Percentiles rank a stretch among this genome's conserved stretches.
These are phyloP conservation scores for Xylota segnis DNA, from an alignment of 2,888 invertebrate species.

Conservation along the genomic window DNA sequence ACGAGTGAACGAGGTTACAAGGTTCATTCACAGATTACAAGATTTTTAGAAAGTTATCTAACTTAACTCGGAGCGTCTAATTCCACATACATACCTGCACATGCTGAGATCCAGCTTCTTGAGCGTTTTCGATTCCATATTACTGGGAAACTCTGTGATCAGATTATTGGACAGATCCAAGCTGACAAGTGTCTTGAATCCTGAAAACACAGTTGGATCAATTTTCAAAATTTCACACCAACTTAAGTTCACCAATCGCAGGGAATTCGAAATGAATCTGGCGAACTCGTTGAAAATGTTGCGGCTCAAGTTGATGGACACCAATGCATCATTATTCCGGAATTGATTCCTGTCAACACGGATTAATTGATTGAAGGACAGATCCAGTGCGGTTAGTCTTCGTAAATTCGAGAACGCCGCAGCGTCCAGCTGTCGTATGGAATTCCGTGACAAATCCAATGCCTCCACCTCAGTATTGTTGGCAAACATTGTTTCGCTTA, in stretches of 20 bases:
- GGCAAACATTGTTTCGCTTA: slow-evolving; percentile 86
- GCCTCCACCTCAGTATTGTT: slow-evolving; percentile 87
- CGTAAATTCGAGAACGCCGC: slow-evolving; percentile 87
- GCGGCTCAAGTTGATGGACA: slow-evolving; percentile 87
- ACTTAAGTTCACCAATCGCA: slow-evolving; percentile 87
- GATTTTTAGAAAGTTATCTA: too few relatives aligned
- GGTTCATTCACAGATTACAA: too few relatives aligned
- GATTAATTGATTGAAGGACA: slow-evolving; percentile 89
- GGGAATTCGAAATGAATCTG: slow-evolving; percentile 86
- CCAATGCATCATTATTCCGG: slow-evolving; percentile 86
- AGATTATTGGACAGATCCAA: slow-evolving; percentile 89
- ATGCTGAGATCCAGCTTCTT: slow-evolving; percentile 86
- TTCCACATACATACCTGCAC: slow-evolving; percentile 80
- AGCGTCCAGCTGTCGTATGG: slow-evolving; percentile 86
- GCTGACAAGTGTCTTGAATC: slow-evolving; percentile 86
- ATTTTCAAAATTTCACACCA: slow-evolving; percentile 88
- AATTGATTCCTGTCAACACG: slow-evolving; percentile 87
- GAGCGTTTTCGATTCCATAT: slow-evolving; percentile 87
- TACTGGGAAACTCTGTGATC: slow-evolving; percentile 87
- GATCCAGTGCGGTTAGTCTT: slow-evolving; percentile 87
- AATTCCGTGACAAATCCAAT: slow-evolving; percentile 89
- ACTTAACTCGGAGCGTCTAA: too few relatives aligned
- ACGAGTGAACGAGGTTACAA: slow-evolving; percentile 77
- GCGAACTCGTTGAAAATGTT: slow-evolving; percentile 88
- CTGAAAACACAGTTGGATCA: slow-evolving; percentile 86